Evolutionary conservation across 2,113 vertebrate genomes (phyloP).

Genomic region (Bolborhynchus lineola): DNA sequence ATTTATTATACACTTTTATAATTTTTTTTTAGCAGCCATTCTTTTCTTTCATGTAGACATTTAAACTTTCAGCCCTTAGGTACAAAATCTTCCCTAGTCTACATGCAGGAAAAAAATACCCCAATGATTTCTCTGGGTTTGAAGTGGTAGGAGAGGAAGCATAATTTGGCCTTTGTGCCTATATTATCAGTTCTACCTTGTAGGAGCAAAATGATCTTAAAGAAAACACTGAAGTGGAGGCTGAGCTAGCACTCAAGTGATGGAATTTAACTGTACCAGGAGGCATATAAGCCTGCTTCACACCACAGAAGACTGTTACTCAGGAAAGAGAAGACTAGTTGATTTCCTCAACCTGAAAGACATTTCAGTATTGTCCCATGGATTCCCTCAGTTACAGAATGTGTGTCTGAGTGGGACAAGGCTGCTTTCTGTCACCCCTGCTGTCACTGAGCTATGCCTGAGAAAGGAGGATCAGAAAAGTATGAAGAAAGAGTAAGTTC

Average conservation of each 20-base stretch:
- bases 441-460: background rate
- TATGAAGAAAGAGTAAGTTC: background rate
- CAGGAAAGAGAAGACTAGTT: background rate
- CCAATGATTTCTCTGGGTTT: background rate
- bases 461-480: background rate
- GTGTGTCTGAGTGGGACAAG: background rate
- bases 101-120: background rate
- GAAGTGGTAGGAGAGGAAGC: background rate
- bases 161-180: background rate
- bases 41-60: background rate
- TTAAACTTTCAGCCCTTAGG: background rate
- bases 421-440: background rate
- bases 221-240: background rate
- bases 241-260: background rate
- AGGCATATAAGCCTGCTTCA: background rate
- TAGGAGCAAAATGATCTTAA: background rate
- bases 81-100: background rate
- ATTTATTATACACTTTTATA: too few species aligned
- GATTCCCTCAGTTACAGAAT: fast-evolving
- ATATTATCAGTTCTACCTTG: background rate
- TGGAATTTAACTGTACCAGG: background rate
- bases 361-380: fast-evolving
- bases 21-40: background rate
- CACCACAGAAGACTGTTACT: background rate
- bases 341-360: background rate